Base-by-base conservation (phyloP, 1,140 invertebrate genomes). In the Cotesia typhae region DNA sequence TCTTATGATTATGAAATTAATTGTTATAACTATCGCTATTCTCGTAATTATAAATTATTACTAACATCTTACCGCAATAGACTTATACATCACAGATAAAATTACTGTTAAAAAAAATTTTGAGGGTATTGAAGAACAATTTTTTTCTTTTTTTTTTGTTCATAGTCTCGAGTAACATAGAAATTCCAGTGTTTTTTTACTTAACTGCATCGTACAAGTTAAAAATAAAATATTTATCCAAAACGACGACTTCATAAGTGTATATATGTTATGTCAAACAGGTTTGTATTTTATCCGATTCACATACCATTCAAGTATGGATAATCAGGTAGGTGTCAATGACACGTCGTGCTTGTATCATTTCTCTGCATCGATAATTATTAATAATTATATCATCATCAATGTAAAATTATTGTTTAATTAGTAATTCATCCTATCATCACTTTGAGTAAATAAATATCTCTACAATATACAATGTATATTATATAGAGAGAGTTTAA, bases 281-380 rank as follows among this genome's bases (percentile, higher is more conserved):
- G 72, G 72, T 73, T 73, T 73, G 64, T 73, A 73, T 64, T 63
- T 73, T 60, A 20, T 69, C 35, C 61, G 37, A 68, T 38, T 41
- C 51, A 55, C 38, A 66, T 71, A 65, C 35, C n/a, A 65, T 20
- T n/a, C 38, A 37, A 47, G 12, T 70, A 35, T 36, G 51, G 36
- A 38, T 57, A 66, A 57, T 47, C 36, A 20, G 66, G 72, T 74
- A 20, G 66, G 72, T 74, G 72, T 74, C 72, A 74, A 74, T 67
- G 72, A 74, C 72, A 74, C 72, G 61, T 66, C 65, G 53, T 20
- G 6, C 6, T 47, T 47, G 41, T 47, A 47, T 47, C 41, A 47
- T 47, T 47, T 9, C 41, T 47, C 2, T 9, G 5, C 6, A 47
- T 47, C 41, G 6, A 2, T 6, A 47, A 10, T 41, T 41, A 41